Evolutionary conservation across 2,797 vertebrate genomes (phyloP), one percentile per base, ranked within the genome.

Genomic region (Thalassophryne amazonica): DNA sequence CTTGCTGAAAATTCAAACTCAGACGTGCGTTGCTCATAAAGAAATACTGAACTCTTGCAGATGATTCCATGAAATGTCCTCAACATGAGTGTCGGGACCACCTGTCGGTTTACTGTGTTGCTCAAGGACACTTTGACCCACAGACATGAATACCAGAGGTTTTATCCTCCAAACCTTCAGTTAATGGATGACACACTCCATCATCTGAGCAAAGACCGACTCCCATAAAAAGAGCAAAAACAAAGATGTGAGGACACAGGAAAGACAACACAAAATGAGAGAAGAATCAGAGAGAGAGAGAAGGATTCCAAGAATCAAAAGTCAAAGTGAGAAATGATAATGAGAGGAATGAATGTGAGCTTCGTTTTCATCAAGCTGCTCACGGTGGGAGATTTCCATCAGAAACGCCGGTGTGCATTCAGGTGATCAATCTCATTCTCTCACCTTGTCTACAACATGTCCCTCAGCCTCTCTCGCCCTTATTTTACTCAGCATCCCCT

Each of bases 351-450:
- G 43, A 39, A 28, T 27, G 0, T 1, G 1, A 23, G 61, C 33
- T 47, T 27, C 2, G 6, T 19, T 48, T 53, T 37, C 58, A 69
- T 57, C 63, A 57, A 16, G 52, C 20, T 2, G 11, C 24, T 61
- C 25, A n/a, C 29, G 6, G 29, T 5, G 4, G 36, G 53, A 43
- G 40, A 8, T 41, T 48, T 67, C 65, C 72, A 63, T 73, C 58
- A 67, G 51, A 20, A 28, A 46, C 22, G 51, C 28, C 14, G 7
- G 19, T 7, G 21, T 24, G 33, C 50, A 47, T 51, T 63, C 29
- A 21, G 38, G 33, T 31, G 68, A 72, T 63, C 64, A 51, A 24
- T 67, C 73, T 59, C 37, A 30, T 35, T 18, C 32, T 33, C 51
- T 27, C 36, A 17, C 29, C 7, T n/a, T 25, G 10, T 17, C 13